Percentiles rank a stretch among this genome's conserved stretches.
These are phyloP conservation scores for Drosophila lini DNA, from an alignment of 1,140 invertebrate genomes.

Conservation along the genomic window DNA sequence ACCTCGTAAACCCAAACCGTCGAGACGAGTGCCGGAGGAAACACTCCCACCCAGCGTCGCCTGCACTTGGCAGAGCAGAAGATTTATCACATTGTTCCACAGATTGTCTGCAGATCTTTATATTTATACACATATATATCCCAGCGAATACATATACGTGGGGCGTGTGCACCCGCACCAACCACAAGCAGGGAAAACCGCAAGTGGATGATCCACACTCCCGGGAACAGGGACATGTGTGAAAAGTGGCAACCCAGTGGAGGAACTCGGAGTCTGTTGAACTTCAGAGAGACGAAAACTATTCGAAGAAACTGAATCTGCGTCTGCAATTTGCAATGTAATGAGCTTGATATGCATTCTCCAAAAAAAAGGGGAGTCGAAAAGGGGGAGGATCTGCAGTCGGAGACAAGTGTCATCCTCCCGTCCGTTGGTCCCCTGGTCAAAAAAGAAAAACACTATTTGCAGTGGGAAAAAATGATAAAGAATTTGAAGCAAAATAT, in stretches of 20 bases:
- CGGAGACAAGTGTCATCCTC: slow-evolving; percentile 51
- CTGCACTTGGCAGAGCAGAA: slow-evolving; percentile 64
- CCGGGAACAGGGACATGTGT: slow-evolving; percentile 42
- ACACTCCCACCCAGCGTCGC: slow-evolving; percentile 77
- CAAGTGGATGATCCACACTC: slow-evolving; percentile 26
- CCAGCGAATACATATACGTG: slow-evolving; percentile 13
- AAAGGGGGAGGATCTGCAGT: slow-evolving; percentile 11
- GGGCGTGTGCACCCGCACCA: slow-evolving; percentile 73
- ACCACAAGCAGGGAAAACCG: slow-evolving; percentile 60
- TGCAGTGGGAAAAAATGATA: slow-evolving; percentile 1
- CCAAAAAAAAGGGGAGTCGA: slow-evolving; percentile 45
- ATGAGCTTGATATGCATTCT: slow-evolving; percentile 80
- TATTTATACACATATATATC: slow-evolving; percentile 35
- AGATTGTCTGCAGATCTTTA: slow-evolving; percentile 80
- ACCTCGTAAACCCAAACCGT: slow-evolving; percentile 20
- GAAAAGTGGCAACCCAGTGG: slow-evolving; percentile 37
- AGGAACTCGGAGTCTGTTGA: slow-evolving; percentile 64
- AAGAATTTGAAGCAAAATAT: neutral
- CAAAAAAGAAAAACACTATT: slow-evolving; percentile 8
- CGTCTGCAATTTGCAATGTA: slow-evolving; percentile 75
- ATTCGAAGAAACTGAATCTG: slow-evolving; percentile 47
- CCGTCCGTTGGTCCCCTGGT: slow-evolving; percentile 35
- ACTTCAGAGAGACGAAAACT: slow-evolving; percentile 62
- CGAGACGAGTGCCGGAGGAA: slow-evolving; percentile 42
- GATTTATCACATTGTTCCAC: slow-evolving; percentile 83